Evolutionary conservation across 2,888 invertebrate species (phyloP), one percentile per base, ranked within the genome.

Genomic region (Chymomyza caudatula): DNA sequence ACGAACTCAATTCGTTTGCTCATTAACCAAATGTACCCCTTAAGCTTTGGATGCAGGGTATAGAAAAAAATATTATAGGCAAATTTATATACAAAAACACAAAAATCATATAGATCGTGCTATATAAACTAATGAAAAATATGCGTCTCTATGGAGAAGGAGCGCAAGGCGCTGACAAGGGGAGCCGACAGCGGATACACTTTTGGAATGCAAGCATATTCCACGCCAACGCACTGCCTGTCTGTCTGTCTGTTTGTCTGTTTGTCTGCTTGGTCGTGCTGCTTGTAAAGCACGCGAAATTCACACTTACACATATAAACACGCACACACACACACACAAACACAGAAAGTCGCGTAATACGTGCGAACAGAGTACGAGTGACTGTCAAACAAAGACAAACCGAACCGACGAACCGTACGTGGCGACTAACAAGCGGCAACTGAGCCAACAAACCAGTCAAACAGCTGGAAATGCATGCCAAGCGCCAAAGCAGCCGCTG

Each of bases 381-480:
- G n/a, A n/a, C n/a, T n/a, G n/a, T n/a, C n/a, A 44, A 22, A 4
- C 47, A 37, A 22, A 65, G 63, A 54, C 53, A 13, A 61, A 67
- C 55, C 55, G 49, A 52, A 63, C 65, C 64, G 74, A 72, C 83
- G 80, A 83, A 83, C 82, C 86, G 83, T 71, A 79, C 77, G 79
- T 72, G 79, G 71, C 85, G 86, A 85, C 83, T 66, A 72, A 72
- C 75, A 77, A 82, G 85, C 85, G 83, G 85, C 85, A 86, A 82
- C 86, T 82, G 67, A 82, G 75, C 54, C 67, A 70, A 70, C 54
- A 67, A 70, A 70, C 71, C 70, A 37, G 8, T 44, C 15, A 54
- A 44, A 57, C 51, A 52, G 51, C 51, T 60, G 59, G 59, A 60
- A 60, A 49, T 57, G 57, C 72, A 69, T 43, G 51, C 57, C 65